A percentile compares a stretch with the other conserved stretches of the same genome.
phyloP scores from a whole-genome alignment of 2,888 invertebrate species.

The Calliopum simillimum region DNA sequence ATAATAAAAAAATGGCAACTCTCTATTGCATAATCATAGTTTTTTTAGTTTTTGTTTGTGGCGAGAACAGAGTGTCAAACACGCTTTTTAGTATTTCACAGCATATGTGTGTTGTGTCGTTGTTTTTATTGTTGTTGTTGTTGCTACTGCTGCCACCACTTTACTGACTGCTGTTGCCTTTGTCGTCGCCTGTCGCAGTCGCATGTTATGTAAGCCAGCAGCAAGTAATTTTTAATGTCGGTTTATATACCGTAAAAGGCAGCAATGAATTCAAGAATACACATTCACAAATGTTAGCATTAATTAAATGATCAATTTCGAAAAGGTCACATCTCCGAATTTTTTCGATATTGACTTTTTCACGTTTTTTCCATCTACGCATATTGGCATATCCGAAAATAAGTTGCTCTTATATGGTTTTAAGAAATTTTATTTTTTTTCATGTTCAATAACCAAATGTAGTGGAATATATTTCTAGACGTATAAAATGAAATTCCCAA shows the following conservation, averaged over 20 bases:
- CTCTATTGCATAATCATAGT: slow-evolving; percentile 22
- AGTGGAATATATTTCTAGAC: too few species aligned
- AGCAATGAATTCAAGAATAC: too few species aligned
- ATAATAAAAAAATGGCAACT: slow-evolving; percentile 9
- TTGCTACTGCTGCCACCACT: neutral
- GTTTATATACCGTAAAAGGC: slow-evolving; percentile 3
- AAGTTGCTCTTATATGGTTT: too few species aligned
- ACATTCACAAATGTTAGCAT: too few species aligned
- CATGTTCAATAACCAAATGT: too few species aligned
- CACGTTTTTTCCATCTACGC: too few species aligned
- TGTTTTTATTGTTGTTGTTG: slow-evolving; percentile 19
- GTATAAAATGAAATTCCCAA: too few species aligned
- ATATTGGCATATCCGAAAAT: too few species aligned
- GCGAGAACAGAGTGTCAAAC: neutral
- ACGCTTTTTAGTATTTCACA: neutral
- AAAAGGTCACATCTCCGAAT: too few species aligned
- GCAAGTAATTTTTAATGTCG: neutral
- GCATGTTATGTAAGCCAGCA: neutral
- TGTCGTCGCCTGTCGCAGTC: slow-evolving; percentile 18
- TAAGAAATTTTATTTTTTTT: too few species aligned
- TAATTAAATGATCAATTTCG: too few species aligned
- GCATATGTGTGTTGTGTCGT: neutral
- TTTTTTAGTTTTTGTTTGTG: slow-evolving; percentile 42
- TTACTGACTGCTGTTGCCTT: slow-evolving; percentile 25
- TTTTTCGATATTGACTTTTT: too few species aligned